Evolutionary conservation across 2,797 vertebrate genomes (phyloP).

Genomic region (Valencia hispanica): DNA sequence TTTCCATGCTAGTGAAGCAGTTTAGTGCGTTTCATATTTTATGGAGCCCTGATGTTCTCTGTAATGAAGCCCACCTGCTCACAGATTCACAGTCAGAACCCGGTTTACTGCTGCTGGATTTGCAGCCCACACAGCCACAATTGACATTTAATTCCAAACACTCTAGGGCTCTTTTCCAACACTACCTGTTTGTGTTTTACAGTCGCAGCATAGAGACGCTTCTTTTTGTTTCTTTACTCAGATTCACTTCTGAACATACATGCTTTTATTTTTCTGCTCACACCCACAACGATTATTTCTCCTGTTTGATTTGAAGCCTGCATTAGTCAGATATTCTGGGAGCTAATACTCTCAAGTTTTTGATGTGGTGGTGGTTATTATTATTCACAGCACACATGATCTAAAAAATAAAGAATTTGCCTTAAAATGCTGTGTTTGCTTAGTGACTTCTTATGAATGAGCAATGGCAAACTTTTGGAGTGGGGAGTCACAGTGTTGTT

Average conservation of each 20-base stretch:
- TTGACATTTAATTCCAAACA: slow-evolving; percentile 66
- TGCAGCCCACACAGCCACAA: slow-evolving; percentile 60
- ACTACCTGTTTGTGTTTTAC: slow-evolving; percentile 42
- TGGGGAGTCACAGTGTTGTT: neutral
- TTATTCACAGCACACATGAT: neutral
- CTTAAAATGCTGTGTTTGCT: neutral
- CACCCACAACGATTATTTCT: neutral
- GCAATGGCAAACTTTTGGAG: neutral
- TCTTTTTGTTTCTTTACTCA: neutral
- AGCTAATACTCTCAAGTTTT: neutral
- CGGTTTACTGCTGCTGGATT: slow-evolving; percentile 22
- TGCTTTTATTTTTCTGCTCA: neutral
- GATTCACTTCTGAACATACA: neutral
- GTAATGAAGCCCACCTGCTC: neutral
- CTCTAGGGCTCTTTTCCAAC: slow-evolving; percentile 51
- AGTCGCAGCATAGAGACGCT: neutral
- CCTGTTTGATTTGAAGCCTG: neutral
- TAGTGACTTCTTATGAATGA: neutral
- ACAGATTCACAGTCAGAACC: slow-evolving; percentile 19
- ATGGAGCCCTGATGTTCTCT: neutral
- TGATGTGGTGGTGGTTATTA: neutral
- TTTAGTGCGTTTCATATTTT: neutral
- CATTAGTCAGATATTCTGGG: neutral
- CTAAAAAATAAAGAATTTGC: neutral
- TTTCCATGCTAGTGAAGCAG: neutral